These are phyloP conservation scores for Cebidichthys violaceus DNA, from an alignment of 2,113 vertebrate species.

Conservation along the genomic window DNA sequence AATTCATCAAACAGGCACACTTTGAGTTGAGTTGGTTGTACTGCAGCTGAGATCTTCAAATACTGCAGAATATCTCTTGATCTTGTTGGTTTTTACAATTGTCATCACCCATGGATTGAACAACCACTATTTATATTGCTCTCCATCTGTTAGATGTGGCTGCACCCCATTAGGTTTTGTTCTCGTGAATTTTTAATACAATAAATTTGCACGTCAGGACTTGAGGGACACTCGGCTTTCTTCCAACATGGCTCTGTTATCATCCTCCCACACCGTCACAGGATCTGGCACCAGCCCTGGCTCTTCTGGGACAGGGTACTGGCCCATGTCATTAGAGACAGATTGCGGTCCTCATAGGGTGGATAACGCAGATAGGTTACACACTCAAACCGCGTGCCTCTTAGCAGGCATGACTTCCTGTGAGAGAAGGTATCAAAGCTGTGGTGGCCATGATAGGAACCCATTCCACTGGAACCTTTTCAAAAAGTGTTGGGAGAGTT, in stretches of 20 bases:
- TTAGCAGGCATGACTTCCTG: slow-evolving; percentile 82
- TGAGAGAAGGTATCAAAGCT: slow-evolving; percentile 86
- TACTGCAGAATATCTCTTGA: neutral
- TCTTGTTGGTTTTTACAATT: neutral
- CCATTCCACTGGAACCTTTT: slow-evolving; percentile 82
- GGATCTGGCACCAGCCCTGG: slow-evolving; percentile 83
- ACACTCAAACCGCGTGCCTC: slow-evolving; percentile 79
- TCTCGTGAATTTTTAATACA: slow-evolving; percentile 18
- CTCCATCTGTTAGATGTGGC: neutral
- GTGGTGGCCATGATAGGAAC: slow-evolving; percentile 78
- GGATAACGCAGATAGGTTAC: slow-evolving; percentile 84
- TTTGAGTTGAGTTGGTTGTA: neutral
- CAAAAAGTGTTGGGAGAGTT: neutral
- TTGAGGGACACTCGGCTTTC: neutral
- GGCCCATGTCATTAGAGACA: slow-evolving; percentile 84
- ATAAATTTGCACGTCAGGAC: neutral
- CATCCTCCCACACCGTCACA: slow-evolving; percentile 63
- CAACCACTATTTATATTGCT: neutral
- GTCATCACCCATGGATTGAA: neutral
- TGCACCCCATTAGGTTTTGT: neutral
- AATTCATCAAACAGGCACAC: neutral
- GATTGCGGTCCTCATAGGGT: slow-evolving; percentile 82
- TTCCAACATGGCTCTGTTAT: slow-evolving; percentile 15
- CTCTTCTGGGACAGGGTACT: slow-evolving; percentile 79
- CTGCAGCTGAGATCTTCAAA: neutral